A percentile compares a stretch with the other conserved stretches of the same genome.
phyloP scores from a whole-genome alignment of 2,797 vertebrate species.

The Coranthus polyacanthus region DNA sequence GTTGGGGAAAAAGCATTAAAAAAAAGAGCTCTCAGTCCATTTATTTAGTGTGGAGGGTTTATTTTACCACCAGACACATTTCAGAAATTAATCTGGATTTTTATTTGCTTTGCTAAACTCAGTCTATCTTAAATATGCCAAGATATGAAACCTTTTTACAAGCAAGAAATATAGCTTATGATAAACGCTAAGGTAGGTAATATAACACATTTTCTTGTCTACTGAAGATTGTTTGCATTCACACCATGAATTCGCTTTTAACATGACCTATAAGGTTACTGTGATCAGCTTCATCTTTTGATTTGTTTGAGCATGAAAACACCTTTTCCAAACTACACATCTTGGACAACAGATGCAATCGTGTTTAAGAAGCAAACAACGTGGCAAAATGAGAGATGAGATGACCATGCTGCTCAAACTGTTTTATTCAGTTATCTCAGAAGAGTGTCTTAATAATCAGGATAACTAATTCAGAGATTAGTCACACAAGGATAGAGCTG shows the following conservation, averaged over 20 bases:
- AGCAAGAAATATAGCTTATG: constrained; percentile 10
- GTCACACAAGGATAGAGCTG: constrained; percentile 1
- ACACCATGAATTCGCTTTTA: constrained; percentile 3
- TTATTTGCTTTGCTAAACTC: constrained; percentile 23
- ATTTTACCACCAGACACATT: constrained; percentile 28
- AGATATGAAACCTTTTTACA: constrained; percentile 7
- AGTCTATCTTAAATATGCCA: constrained; percentile 8
- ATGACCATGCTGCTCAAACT: constrained; percentile 19
- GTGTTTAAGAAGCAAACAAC: constrained; percentile 33
- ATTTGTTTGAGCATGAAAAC: constrained; percentile 13
- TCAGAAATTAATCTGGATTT: constrained; percentile 10
- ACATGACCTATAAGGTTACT: background rate
- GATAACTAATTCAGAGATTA: no score
- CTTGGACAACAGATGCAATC: no score
- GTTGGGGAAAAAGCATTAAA: constrained; percentile 45
- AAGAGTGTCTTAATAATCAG: constrained; percentile 40
- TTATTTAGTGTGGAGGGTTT: constrained; percentile 27
- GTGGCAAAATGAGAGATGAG: constrained; percentile 8
- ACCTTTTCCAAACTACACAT: constrained; percentile 9
- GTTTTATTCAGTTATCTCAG: constrained; percentile 42
- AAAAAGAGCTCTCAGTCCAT: constrained; percentile 34
- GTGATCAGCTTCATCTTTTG: constrained; percentile 1
- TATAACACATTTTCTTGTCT: background rate
- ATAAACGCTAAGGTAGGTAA: no score
- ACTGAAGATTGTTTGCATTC: background rate